Evolutionary conservation across 2,888 invertebrate genomes (phyloP).

Genomic region (Acrocera orbiculus): DNA sequence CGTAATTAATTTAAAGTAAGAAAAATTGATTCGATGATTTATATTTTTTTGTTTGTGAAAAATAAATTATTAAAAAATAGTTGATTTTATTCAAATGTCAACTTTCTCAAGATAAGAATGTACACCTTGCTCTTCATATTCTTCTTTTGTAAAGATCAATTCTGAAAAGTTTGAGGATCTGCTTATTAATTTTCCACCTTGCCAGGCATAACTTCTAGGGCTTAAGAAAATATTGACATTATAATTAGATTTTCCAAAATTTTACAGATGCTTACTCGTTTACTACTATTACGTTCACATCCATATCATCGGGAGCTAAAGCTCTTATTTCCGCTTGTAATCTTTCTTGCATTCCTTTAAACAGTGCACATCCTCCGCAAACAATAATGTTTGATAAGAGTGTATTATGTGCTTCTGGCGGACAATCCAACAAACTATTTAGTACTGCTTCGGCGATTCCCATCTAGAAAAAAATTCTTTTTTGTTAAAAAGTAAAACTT

Average conservation of each 20-base stretch:
- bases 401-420: conserved; percentile 54
- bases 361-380: conserved; percentile 61
- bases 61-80: too few species aligned
- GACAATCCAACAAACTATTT: conserved; percentile 55
- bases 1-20: too few species aligned
- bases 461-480: conserved; percentile 35
- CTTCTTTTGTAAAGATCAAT: conserved; percentile 57
- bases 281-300: conserved; percentile 53
- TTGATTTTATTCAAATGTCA: conserved; percentile 6
- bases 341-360: conserved; percentile 70
- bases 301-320: conserved; percentile 56
- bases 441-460: conserved; percentile 83
- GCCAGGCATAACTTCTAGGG: conserved; percentile 74
- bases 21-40: too few species aligned
- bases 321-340: conserved; percentile 61
- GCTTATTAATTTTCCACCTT: conserved; percentile 64
- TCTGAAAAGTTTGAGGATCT: conserved; percentile 54
- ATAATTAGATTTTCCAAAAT: background rate
- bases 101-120: conserved; percentile 8
- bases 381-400: conserved; percentile 70
- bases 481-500: background rate
- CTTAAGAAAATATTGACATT: conserved; percentile 28
- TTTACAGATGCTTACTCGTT: conserved; percentile 36
- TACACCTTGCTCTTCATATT: conserved; percentile 78
- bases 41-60: too few species aligned